These are phyloP conservation scores for Trematocara zebra DNA, from an alignment of 2,113 vertebrate species.

Conservation along the genomic window DNA sequence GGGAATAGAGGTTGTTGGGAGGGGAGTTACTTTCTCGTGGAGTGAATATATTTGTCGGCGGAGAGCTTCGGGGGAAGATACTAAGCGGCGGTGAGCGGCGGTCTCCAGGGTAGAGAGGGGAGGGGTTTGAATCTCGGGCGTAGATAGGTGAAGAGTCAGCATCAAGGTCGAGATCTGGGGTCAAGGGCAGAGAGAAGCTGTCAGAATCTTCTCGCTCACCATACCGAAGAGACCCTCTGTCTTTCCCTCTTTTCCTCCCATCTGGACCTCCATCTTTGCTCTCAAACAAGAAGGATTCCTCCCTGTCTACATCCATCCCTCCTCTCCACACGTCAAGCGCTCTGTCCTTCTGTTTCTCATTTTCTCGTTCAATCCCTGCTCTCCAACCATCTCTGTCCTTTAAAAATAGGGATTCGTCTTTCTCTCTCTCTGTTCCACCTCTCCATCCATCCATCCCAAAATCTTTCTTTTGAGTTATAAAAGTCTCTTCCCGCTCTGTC, in stretches of 20 bases:
- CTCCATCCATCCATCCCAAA: conserved; percentile 60
- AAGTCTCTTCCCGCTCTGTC: conserved; percentile 56
- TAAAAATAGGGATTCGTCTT: conserved; percentile 56
- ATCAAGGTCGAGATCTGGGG: conserved; percentile 74
- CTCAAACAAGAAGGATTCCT: conserved; percentile 61
- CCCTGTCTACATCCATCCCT: conserved; percentile 56
- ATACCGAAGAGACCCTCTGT: conserved; percentile 54
- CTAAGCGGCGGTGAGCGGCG: conserved; percentile 44
- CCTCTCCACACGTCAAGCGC: conserved; percentile 64
- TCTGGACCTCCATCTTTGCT: conserved; percentile 50
- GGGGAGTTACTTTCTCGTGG: conserved; percentile 53
- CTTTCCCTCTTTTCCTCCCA: conserved; percentile 43
- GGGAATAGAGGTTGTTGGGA: conserved; percentile 59
- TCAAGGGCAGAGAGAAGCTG: conserved; percentile 76
- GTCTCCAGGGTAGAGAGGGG: conserved; percentile 62
- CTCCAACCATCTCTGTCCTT: conserved; percentile 68
- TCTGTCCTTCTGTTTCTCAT: conserved; percentile 59
- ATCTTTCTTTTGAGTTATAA: conserved; percentile 67
- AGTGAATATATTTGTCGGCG: conserved; percentile 57
- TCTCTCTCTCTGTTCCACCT: conserved; percentile 48
- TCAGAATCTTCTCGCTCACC: conserved; percentile 84
- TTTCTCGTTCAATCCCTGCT: conserved; percentile 49
- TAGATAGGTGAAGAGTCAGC: conserved; percentile 82
- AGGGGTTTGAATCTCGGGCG: conserved; percentile 80
- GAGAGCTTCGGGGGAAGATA: conserved; percentile 59